Evolutionary conservation across 1,140 invertebrate species (phyloP).

Genomic region (Streblospio benedicti): DNA sequence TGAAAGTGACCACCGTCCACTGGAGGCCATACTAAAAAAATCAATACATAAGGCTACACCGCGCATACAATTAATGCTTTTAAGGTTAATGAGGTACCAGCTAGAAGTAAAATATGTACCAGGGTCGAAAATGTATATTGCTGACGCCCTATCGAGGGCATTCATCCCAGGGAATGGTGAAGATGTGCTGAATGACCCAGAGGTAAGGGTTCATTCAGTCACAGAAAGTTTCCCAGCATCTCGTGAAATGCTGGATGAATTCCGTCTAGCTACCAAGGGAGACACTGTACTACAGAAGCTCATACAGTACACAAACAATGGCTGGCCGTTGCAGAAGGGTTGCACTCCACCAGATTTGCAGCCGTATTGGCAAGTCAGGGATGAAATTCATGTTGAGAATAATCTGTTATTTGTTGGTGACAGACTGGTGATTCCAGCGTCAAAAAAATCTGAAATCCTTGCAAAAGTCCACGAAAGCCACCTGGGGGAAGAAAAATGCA

Average conservation of each 20-base stretch:
- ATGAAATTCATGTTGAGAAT: not conserved
- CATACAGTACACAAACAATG: not conserved
- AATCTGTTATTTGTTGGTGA: not conserved
- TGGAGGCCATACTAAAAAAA: constrained; percentile 33
- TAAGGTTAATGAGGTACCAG: constrained; percentile 45
- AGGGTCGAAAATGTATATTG: constrained; percentile 43
- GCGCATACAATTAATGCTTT: constrained; percentile 45
- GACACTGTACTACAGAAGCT: too few relatives aligned
- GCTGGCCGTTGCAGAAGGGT: not conserved
- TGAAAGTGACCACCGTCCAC: not conserved
- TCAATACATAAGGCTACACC: constrained; percentile 36
- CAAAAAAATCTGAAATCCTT: not conserved
- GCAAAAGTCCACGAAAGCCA: not conserved
- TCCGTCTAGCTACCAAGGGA: too few relatives aligned
- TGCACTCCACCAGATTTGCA: not conserved
- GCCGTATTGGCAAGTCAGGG: not conserved
- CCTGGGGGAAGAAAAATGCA: not conserved
- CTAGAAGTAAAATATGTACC: constrained; percentile 40
- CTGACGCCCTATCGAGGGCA: constrained; percentile 26
- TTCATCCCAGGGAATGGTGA: not conserved
- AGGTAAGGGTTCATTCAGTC: too few relatives aligned
- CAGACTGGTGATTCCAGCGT: not conserved
- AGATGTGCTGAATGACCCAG: too few relatives aligned
- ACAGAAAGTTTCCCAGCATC: too few relatives aligned
- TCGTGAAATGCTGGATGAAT: too few relatives aligned